A percentile compares a stretch with the other conserved stretches of the same genome.
These are phyloP conservation scores for Molothrus aeneus DNA, from an alignment of 2,797 vertebrate genomes.

Conservation along the genomic window DNA sequence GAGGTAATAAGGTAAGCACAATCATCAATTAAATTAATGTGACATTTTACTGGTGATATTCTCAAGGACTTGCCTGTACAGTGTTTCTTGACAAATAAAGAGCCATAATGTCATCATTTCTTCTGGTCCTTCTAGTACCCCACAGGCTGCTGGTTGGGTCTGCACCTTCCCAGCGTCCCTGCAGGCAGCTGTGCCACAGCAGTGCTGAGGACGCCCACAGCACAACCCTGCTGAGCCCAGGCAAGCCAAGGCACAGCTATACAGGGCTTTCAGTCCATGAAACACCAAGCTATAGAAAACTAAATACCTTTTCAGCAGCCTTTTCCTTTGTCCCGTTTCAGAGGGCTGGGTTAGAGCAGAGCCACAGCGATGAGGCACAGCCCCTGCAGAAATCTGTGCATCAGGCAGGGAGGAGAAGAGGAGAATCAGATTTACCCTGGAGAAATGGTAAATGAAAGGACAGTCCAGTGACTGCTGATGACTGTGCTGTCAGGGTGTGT, in stretches of 20 bases:
- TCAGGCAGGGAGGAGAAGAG: background rate
- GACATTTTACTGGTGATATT: background rate
- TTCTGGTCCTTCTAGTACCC: background rate
- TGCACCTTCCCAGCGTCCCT: rapidly evolving
- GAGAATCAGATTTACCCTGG: background rate
- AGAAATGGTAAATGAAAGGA: background rate
- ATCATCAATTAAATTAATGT: background rate
- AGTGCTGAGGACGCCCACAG: background rate
- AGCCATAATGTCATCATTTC: background rate
- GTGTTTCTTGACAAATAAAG: background rate
- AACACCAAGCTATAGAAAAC: background rate
- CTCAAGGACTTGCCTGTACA: background rate
- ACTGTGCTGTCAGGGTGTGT: background rate
- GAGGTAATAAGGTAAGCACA: background rate
- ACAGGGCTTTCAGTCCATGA: rapidly evolving
- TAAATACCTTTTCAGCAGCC: background rate
- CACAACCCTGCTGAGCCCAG: background rate
- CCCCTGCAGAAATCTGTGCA: background rate
- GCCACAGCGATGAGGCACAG: background rate
- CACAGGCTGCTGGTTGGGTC: background rate
- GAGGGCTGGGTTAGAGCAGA: background rate
- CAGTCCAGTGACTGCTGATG: background rate
- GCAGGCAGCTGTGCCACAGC: rapidly evolving
- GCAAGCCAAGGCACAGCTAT: background rate
- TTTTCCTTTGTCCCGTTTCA: background rate